A percentile compares a stretch with the other conserved stretches of the same genome.
Evolutionary conservation across 1,140 invertebrate genomes (phyloP).

Genomic region (Drosophila tropicalis): DNA sequence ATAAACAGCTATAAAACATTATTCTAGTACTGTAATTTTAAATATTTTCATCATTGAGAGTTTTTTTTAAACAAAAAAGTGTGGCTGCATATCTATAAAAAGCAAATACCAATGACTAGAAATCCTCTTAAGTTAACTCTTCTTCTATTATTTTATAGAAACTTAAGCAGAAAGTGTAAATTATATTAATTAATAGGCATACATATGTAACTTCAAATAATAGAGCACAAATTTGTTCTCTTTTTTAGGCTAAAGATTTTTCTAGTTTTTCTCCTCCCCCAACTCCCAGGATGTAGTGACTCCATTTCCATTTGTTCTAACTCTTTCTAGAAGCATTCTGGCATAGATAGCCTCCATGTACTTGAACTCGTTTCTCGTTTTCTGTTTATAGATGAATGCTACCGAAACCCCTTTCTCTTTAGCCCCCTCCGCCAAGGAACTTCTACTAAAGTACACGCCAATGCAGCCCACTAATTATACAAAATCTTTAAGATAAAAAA

Average conservation of each 20-base stretch:
- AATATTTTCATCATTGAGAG: neutral
- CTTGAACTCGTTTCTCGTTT: slow-evolving; percentile 67
- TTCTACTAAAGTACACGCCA: neutral
- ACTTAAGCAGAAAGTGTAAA: too few species aligned
- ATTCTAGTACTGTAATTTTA: neutral
- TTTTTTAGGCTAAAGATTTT: neutral
- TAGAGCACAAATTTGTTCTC: neutral
- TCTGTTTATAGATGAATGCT: slow-evolving; percentile 25
- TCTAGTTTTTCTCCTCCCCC: slow-evolving; percentile 8
- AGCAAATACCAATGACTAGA: too few species aligned
- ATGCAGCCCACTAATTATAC: slow-evolving; percentile 9
- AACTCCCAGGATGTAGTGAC: slow-evolving; percentile 1
- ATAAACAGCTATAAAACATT: too few species aligned
- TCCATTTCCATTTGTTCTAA: slow-evolving; percentile 10
- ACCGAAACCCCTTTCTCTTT: neutral
- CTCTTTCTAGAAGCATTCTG: slow-evolving; percentile 24
- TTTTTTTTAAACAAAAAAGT: too few species aligned
- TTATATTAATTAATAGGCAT: too few species aligned
- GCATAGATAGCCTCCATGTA: slow-evolving; percentile 36
- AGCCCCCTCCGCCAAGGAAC: too few species aligned
- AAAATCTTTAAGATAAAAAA: neutral
- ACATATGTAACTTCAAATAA: too few species aligned
- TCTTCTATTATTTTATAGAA: neutral
- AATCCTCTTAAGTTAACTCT: neutral
- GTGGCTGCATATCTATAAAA: too few species aligned